Evolutionary conservation across 1,140 invertebrate genomes (phyloP), one percentile per base, ranked within the genome.

Genomic region (Camponotus vicinus): DNA sequence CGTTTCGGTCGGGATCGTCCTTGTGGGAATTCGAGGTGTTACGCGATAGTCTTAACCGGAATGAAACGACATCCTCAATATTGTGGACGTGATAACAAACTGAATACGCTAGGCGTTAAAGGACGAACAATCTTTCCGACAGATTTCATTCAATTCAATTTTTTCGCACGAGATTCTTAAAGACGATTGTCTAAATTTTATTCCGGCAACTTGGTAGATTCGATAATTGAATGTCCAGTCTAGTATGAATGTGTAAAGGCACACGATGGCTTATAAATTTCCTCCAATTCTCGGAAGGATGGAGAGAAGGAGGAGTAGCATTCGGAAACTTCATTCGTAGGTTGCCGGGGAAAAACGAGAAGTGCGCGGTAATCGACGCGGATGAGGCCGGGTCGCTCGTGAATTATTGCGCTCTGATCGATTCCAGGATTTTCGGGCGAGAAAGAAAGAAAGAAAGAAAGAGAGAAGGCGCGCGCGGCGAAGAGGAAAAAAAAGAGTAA

Each of bases 1-100:
- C 90, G 89, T 92, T 90, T 88, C 88, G 77, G 75, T 90, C 45
- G 11, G 37, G 34, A 59, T 88, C 13, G 70, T 75, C 45, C 49
- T 61, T 70, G 37, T 69, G 32, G 70, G 87, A 88, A 88, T 85
- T 88, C 76, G 42, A 86, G 21, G 67, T 71, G 49, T 84, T 84
- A 40, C 66, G 7, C 8, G 27, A 57, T 37, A 67, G 37, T 45
- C 27, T 40, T 55, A 63, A 88, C 27, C 34, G 40, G 69, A 61
- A 61, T 59, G 37, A 59, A 49, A 37, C 21, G 64, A 82, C 49
- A 61, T n/a, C n/a, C 49, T 59, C 63, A 13, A 83, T 21, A 59
- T 8, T 15, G 66, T 9, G 9, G 11, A 27, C 27, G 9, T 8
- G 57, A 21, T 61, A 13, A 61, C 9, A 9, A 63, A 63, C n/a